phyloP scores from a whole-genome alignment of 2,888 invertebrate genomes.

The Gymnocheta viridis region DNA sequence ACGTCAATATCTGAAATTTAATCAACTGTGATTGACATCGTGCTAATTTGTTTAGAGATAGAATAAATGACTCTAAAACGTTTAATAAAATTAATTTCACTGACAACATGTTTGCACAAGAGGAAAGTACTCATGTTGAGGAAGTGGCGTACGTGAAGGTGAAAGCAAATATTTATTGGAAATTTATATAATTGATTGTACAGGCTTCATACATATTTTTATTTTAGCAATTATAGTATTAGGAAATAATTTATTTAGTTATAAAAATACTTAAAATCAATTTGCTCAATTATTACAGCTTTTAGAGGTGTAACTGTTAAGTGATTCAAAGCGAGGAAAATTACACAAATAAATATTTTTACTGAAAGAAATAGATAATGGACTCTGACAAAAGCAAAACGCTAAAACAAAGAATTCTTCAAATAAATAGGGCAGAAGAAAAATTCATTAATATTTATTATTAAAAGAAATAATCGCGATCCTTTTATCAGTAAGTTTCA shows the following conservation, averaged over 20 bases:
- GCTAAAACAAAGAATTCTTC: too few species aligned
- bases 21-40: constrained; percentile 60
- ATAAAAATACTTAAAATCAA: neutral
- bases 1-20: constrained; percentile 59
- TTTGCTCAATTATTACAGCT: neutral
- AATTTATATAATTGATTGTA: constrained; percentile 12
- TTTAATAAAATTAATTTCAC: constrained; percentile 59
- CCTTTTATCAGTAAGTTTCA: too few species aligned
- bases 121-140: neutral
- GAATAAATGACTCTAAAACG: constrained; percentile 46
- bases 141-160: neutral
- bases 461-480: too few species aligned
- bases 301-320: neutral
- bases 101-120: neutral
- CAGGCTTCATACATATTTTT: neutral
- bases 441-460: too few species aligned
- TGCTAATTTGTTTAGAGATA: constrained; percentile 59
- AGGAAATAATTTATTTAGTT: neutral
- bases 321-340: neutral
- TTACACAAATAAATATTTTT: too few species aligned
- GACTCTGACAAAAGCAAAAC: too few species aligned
- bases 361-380: too few species aligned
- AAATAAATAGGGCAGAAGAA: too few species aligned
- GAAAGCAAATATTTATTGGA: constrained; percentile 24
- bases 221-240: neutral